phyloP scores from a whole-genome alignment of 2,888 invertebrate genomes.

The Oconnorella tubifera region DNA sequence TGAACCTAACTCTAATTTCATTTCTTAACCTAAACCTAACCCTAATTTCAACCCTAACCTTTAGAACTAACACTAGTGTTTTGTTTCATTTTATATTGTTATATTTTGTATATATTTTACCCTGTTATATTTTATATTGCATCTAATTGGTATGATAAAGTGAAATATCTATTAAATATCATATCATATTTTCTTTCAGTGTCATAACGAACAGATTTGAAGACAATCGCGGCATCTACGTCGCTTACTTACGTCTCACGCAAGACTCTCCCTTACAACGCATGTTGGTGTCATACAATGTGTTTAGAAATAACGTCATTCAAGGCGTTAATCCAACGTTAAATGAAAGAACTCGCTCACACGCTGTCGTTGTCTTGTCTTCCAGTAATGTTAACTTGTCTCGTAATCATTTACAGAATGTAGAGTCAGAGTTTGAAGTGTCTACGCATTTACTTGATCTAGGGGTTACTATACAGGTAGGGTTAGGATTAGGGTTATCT shows the following conservation, averaged over 20 bases:
- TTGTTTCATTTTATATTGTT: too few relatives aligned
- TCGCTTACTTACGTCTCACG: constrained; percentile 79
- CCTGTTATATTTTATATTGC: too few relatives aligned
- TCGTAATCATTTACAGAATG: constrained; percentile 87
- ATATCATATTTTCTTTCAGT: background rate
- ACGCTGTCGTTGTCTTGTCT: constrained; percentile 85
- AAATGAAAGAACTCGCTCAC: constrained; percentile 84
- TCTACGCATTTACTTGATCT: constrained; percentile 89
- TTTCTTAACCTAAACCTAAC: too few relatives aligned
- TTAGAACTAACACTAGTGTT: too few relatives aligned
- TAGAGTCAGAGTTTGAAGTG: constrained; percentile 85
- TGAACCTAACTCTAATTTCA: too few relatives aligned
- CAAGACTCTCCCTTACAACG: constrained; percentile 79
- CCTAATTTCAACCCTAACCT: too few relatives aligned
- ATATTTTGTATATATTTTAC: too few relatives aligned
- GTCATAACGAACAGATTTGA: constrained; percentile 73
- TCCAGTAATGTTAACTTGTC: constrained; percentile 84
- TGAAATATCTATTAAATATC: too few relatives aligned
- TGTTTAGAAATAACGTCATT: constrained; percentile 11
- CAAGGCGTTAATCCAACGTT: constrained; percentile 58
- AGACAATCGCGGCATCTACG: constrained; percentile 81
- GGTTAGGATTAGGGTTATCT: background rate
- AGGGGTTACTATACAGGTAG: constrained; percentile 58
- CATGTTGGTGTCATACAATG: constrained; percentile 52
- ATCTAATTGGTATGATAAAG: too few relatives aligned